Base-by-base conservation (phyloP, 2,888 invertebrate species). In the Leistus spinibarbis region DNA sequence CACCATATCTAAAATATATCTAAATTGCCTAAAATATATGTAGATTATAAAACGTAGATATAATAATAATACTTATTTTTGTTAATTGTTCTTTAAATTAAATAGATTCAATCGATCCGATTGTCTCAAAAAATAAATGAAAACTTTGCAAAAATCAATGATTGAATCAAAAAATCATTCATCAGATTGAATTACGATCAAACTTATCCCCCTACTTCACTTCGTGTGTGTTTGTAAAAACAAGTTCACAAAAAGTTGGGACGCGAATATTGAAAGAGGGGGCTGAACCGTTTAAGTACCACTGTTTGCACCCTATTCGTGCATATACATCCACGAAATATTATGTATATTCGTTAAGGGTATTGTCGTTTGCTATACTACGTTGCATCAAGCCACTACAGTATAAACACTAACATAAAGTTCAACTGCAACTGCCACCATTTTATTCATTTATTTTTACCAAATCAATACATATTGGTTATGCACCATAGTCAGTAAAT, bases 221-320 rank as follows among this genome's bases (percentile, higher is more conserved):
- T n/a, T n/a, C n/a, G n/a, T n/a, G n/a, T n/a, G n/a, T n/a, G n/a
- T n/a, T n/a, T n/a, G n/a, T 40, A 7, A 2, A 40, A 7, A 40
- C 13, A 40, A 10, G 40, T 10, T 7, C 40, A 13, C 13, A 40
- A 40, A 40, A 13, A 19, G 57, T 57, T 20, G 17, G 57, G 17
- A 10, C 57, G 57, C 57, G n/a, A 57, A 40, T 40, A 40, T 40
- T 40, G 40, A 40, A 40, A 40, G 7, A 40, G 4, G 10, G 19
- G 20, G 20, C 9, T 19, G 17, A n/a, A 68, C 68, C 54, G 23
- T 56, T 68, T 56, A 56, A 56, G 13, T 23, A 27, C 69, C 60
- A 27, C 69, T 69, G 69, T 20, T 57, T 69, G 17, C 69, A 69
- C 69, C 69, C 24, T 19, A 63, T 63, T 60, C 60, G 60, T 40